A percentile compares a stretch with the other conserved stretches of the same genome.
Conservation (phyloP, 2,113 vertebrate species). For the Castor canadensis region DNA sequence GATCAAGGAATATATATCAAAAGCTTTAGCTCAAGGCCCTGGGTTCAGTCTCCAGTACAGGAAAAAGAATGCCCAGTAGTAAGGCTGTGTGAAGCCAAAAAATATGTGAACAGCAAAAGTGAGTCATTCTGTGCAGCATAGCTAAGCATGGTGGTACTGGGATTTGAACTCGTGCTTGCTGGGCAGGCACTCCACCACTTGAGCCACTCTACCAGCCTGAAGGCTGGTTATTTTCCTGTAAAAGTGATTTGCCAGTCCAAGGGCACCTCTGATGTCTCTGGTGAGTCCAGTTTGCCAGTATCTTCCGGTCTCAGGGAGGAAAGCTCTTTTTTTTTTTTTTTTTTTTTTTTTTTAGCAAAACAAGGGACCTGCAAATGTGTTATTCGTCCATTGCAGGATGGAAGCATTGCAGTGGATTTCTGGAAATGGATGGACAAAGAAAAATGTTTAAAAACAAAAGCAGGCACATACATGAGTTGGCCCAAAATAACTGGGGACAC, state of each 20-base stretch:
- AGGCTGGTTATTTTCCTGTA: neutral
- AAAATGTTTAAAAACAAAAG: neutral
- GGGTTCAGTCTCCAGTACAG: too few relatives aligned
- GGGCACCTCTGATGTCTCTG: neutral
- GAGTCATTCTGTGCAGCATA: neutral
- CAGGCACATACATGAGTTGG: neutral
- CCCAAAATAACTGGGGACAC: slow-evolving; percentile 20
- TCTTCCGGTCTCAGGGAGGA: neutral
- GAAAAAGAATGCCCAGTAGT: too few relatives aligned
- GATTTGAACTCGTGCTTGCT: too few relatives aligned
- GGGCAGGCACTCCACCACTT: too few relatives aligned
- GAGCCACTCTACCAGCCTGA: too few relatives aligned
- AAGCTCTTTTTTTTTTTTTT: neutral
- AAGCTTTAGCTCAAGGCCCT: too few relatives aligned
- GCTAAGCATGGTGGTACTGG: too few relatives aligned
- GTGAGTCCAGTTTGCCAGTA: neutral
- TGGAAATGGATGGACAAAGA: neutral
- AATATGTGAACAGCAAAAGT: neutral
- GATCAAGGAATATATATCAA: too few relatives aligned
- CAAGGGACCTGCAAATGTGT: neutral
- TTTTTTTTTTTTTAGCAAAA: neutral
- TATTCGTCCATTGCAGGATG: fast-evolving
- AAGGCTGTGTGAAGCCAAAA: neutral
- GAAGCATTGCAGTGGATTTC: neutral
- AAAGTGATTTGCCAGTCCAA: neutral